Conservation (phyloP, 2,797 vertebrate genomes). For the Varecia variegata region DNA sequence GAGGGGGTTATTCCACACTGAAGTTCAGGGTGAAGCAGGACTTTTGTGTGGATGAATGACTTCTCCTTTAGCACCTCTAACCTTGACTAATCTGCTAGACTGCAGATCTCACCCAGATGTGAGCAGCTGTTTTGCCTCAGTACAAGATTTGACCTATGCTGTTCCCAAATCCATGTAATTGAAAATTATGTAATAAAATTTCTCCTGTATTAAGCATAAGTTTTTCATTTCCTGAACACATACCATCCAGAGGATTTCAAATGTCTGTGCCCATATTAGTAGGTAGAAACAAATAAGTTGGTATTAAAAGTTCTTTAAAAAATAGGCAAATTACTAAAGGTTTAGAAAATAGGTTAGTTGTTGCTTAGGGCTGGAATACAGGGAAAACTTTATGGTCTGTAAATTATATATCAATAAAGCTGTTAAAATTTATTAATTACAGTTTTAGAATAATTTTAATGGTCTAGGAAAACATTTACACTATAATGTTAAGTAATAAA, state of each 20-base stretch:
- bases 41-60: not conserved
- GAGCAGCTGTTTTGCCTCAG: not conserved
- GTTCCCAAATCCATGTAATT: not conserved
- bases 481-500: constrained; percentile 13
- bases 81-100: not conserved
- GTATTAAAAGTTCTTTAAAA: not conserved
- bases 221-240: not conserved
- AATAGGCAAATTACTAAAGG: not conserved
- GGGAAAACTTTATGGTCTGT: not conserved
- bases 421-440: not conserved
- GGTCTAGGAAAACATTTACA: not conserved
- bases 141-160: not conserved
- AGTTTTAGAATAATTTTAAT: not conserved
- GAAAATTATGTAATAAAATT: not conserved
- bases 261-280: not conserved
- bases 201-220: not conserved
- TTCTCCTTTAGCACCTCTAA: not conserved
- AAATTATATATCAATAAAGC: not conserved
- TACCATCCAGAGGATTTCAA: not conserved
- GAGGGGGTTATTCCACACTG: not conserved
- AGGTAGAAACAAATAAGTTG: not conserved
- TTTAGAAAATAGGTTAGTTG: not conserved
- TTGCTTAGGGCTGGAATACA: not conserved
- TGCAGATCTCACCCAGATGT: not conserved
- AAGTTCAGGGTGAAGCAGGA: not conserved